Percentiles rank a stretch among this genome's conserved stretches.
phyloP scores from a whole-genome alignment of 2,888 invertebrate genomes.

The Girardia tigrina region DNA sequence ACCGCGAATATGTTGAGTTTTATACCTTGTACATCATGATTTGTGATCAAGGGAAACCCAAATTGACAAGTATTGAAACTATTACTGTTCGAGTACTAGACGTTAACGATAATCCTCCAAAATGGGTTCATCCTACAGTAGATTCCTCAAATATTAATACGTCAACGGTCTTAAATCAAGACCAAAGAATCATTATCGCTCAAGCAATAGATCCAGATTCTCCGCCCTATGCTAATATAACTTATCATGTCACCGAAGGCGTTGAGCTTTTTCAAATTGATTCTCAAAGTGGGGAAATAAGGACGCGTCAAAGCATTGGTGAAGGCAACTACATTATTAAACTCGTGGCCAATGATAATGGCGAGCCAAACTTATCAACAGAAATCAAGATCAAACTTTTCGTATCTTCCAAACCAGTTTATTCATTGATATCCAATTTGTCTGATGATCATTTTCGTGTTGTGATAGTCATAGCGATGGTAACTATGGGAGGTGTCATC shows the following conservation, averaged over 20 bases:
- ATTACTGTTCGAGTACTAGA: constrained; percentile 29
- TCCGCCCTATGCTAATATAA: constrained; percentile 18
- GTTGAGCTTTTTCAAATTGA: constrained; percentile 12
- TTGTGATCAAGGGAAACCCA: constrained; percentile 28
- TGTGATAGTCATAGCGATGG: background rate
- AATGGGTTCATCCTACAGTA: constrained; percentile 28
- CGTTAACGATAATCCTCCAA: constrained; percentile 33
- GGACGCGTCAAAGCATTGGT: background rate
- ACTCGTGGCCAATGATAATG: constrained; percentile 29
- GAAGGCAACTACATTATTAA: constrained; percentile 25
- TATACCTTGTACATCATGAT: constrained; percentile 28
- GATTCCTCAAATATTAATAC: background rate
- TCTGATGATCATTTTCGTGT: background rate
- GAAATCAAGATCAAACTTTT: constrained; percentile 25
- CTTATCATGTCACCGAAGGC: constrained; percentile 25
- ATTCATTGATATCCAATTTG: background rate
- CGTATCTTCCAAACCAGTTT: background rate
- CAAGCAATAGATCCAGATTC: constrained; percentile 26
- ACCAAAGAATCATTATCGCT: background rate
- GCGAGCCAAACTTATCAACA: constrained; percentile 24
- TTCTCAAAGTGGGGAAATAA: constrained; percentile 19
- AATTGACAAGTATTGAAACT: background rate
- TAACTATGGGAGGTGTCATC: background rate
- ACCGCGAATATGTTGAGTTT: background rate
- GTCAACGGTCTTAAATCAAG: background rate